Evolutionary conservation across 2,888 invertebrate species (phyloP).

Genomic region (Octodonta nipae): DNA sequence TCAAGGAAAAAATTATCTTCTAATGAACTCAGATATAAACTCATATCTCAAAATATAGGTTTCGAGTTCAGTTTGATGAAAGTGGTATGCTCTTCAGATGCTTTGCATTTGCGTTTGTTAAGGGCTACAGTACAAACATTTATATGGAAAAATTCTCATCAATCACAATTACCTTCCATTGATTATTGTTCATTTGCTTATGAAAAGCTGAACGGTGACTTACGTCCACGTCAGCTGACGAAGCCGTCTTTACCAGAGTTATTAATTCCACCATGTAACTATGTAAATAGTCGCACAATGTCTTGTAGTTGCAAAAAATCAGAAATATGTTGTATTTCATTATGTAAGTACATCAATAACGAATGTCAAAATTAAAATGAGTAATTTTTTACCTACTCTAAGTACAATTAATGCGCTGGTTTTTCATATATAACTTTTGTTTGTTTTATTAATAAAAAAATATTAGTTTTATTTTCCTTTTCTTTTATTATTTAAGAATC

Average conservation of each 20-base stretch:
- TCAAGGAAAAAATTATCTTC: slow-evolving; percentile 14
- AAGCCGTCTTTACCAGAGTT: slow-evolving; percentile 4
- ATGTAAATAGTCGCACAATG: slow-evolving; percentile 5
- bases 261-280: slow-evolving; percentile 5
- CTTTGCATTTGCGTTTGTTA: slow-evolving; percentile 9
- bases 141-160: slow-evolving; percentile 4
- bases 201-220: too few species aligned
- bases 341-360: too few species aligned
- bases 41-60: slow-evolving; percentile 18
- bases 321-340: slow-evolving; percentile 2
- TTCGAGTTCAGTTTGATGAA: slow-evolving; percentile 13
- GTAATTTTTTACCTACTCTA: background rate
- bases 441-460: too few species aligned
- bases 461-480: too few species aligned
- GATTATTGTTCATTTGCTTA: too few species aligned
- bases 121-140: slow-evolving; percentile 5
- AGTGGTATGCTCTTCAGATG: slow-evolving; percentile 15
- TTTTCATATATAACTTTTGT: slow-evolving; percentile 1
- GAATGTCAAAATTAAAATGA: slow-evolving; percentile 3
- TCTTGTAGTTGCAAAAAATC: slow-evolving; percentile 7
- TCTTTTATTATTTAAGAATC: too few species aligned
- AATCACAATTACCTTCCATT: too few species aligned
- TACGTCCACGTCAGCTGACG: too few species aligned
- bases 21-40: too few species aligned
- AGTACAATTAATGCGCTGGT: background rate